phyloP scores from a whole-genome alignment of 2,113 vertebrate genomes.

The Alosa alosa region DNA sequence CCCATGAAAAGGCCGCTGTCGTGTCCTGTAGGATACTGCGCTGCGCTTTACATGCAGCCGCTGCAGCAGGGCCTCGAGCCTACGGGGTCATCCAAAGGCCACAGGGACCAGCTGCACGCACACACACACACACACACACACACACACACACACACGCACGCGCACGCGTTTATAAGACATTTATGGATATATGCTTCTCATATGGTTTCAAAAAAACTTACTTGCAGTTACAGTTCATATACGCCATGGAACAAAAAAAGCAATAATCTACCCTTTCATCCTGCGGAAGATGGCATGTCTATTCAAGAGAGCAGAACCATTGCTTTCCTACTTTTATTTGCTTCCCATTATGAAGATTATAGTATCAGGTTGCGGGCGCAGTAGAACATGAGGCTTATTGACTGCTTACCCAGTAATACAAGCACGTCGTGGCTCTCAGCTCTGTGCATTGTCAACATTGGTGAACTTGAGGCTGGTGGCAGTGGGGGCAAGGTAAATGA shows the following conservation, averaged over 20 bases:
- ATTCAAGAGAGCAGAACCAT: not conserved
- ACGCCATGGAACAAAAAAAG: not conserved
- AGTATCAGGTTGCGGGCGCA: not conserved
- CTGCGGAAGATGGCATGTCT: not conserved
- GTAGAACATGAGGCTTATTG: not conserved
- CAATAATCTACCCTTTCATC: not conserved
- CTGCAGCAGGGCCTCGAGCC: not conserved
- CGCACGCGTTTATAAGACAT: slow-evolving; percentile 1
- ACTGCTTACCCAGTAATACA: not conserved
- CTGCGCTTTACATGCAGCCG: slow-evolving; percentile 24
- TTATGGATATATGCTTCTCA: not conserved
- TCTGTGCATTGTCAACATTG: not conserved
- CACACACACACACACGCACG: not conserved
- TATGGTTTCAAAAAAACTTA: not conserved
- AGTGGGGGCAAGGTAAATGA: slow-evolving; percentile 45
- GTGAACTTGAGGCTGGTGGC: not conserved
- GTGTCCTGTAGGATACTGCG: slow-evolving; percentile 44
- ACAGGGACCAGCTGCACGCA: not conserved
- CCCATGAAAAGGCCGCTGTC: slow-evolving; percentile 58
- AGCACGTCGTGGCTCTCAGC: not conserved
- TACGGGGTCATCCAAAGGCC: slow-evolving; percentile 24
- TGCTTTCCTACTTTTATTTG: not conserved
- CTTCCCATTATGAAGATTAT: not conserved
- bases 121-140: not conserved
- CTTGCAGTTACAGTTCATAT: slow-evolving; percentile 13